Evolutionary conservation across 2,797 vertebrate species (phyloP), one percentile per base, ranked within the genome.

Genomic region (Cirrhinus mrigala): DNA sequence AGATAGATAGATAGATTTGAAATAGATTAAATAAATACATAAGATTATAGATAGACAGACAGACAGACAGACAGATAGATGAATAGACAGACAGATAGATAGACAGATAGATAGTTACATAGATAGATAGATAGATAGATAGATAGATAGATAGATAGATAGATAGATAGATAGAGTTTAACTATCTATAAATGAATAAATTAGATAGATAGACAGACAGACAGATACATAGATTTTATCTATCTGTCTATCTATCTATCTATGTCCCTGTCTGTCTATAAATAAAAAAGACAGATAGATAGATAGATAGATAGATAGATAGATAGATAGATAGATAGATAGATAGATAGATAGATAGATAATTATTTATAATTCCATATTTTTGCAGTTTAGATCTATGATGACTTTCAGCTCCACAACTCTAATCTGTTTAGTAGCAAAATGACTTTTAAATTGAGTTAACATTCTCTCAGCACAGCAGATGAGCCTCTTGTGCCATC

Each of bases 391-490:
- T 50, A 27, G 46, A 27, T 27, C 18, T 22, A 22, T 40, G 40
- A 75, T 54, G 50, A 12, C 16, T 33, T 54, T 22, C 27, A 3
- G 27, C 27, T 75, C 48, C 27, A 54, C 8, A 76, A 54, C 29
- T 76, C 3, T 56, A 58, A 58, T 58, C 52, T 58, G 14, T 77
- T 60, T 24, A n/a, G 33, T 3, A 60, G 74, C 16, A 29, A 48
- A 79, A 79, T 27, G 3, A 27, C 24, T 79, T 62, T 62, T 29
- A 33, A 80, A 80, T 50, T 4, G 24, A 33, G 62, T 80, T 52
- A 16, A 46, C 0, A 22, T n/a, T n/a, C 27, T 52, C 24, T 15
- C 3, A 68, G 33, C 4, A 7, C 58, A 60, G n/a, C 52, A 50
- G 9, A 33, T 8, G 1, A 58, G 50, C 1, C 24, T 79, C 9